phyloP scores from a whole-genome alignment of 2,888 invertebrate species.

The Tinea semifulvella region DNA sequence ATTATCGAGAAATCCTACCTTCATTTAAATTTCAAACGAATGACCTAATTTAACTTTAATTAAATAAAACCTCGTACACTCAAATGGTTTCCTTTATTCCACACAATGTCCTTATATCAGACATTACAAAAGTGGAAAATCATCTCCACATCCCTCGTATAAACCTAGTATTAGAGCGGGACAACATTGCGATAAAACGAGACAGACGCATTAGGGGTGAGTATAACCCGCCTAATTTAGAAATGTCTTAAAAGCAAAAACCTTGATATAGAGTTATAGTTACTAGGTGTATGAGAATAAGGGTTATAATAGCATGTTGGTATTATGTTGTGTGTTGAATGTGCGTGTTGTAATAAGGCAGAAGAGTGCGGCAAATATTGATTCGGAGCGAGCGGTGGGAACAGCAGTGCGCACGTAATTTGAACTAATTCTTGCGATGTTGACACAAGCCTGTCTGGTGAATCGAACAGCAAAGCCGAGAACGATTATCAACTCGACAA shows the following conservation, averaged over 20 bases:
- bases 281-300: neutral
- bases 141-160: slow-evolving; percentile 37
- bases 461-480: neutral
- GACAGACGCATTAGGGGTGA: slow-evolving; percentile 56
- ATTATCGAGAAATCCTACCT: too few relatives aligned
- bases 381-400: slow-evolving; percentile 42
- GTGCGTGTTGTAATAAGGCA: slow-evolving; percentile 64
- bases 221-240: slow-evolving; percentile 24
- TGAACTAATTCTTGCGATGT: slow-evolving; percentile 64
- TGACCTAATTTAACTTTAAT: too few relatives aligned
- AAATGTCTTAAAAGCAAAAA: slow-evolving; percentile 26
- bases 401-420: slow-evolving; percentile 48
- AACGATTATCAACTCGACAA: slow-evolving; percentile 10
- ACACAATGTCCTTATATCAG: slow-evolving; percentile 9
- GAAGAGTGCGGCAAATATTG: slow-evolving; percentile 69
- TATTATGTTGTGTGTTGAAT: slow-evolving; percentile 40
- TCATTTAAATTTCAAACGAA: too few relatives aligned
- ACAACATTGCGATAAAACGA: slow-evolving; percentile 55
- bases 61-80: neutral
- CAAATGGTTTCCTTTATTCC: slow-evolving; percentile 11
- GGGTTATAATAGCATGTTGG: slow-evolving; percentile 19
- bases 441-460: slow-evolving; percentile 59
- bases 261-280: slow-evolving; percentile 16
- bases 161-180: slow-evolving; percentile 51
- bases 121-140: slow-evolving; percentile 14